Conservation (phyloP, 2,113 vertebrate genomes). For the Xenopus tropicalis region UCB_Xtro_10.0 CM004443.2:202651001-202651500, state of each 20-base stretch:
- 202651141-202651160: conserved; percentile 19
- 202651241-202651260: conserved; percentile 13
- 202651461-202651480: no score
- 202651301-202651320: no score
- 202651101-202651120: conserved; percentile 16
- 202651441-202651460: no score
- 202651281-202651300: conserved; percentile 31
- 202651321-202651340: no score
- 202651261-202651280: neutral
- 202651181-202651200: conserved; percentile 31
- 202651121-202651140: neutral
- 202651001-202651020: conserved; percentile 7
- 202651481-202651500: no score
- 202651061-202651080: conserved; percentile 26
- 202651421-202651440: no score
- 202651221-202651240: conserved; percentile 34
- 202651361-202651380: no score
- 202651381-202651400: no score
- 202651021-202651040: conserved; percentile 16
- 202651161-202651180: conserved; percentile 22
- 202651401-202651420: no score
- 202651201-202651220: conserved; percentile 27
- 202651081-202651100: conserved; percentile 19
- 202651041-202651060: conserved; percentile 16
- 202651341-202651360: no score